These are phyloP conservation scores for Euphydryas editha DNA, from an alignment of 2,888 invertebrate species.

Conservation along the genomic window DNA sequence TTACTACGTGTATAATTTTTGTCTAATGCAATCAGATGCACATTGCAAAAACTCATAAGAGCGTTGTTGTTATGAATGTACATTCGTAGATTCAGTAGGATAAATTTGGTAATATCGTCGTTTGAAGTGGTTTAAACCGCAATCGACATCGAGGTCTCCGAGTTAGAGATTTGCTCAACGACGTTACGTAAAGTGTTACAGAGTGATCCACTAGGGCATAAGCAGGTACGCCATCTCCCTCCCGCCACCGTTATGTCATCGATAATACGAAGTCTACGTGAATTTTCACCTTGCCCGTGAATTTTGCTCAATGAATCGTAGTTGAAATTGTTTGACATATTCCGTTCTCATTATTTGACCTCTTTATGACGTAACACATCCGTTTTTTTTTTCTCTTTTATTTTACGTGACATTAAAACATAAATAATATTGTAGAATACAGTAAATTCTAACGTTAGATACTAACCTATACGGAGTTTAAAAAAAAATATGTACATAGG, in stretches of 20 bases:
- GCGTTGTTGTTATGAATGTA: not conserved
- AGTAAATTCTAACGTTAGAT: too few species aligned
- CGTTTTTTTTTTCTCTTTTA: not conserved
- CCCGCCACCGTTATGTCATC: slow-evolving; percentile 23
- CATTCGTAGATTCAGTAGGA: slow-evolving; percentile 21
- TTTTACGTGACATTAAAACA: too few species aligned
- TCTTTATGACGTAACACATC: not conserved
- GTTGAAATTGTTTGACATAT: not conserved
- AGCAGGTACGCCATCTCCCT: slow-evolving; percentile 14
- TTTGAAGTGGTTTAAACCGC: slow-evolving; percentile 24
- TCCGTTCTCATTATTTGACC: not conserved
- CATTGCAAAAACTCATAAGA: not conserved
- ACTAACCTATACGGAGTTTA: too few species aligned
- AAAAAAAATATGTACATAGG: not conserved
- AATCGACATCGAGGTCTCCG: slow-evolving; percentile 23
- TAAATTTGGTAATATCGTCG: slow-evolving; percentile 13
- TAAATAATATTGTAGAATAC: too few species aligned
- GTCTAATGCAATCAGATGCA: not conserved
- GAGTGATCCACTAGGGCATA: slow-evolving; percentile 36
- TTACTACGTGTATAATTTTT: not conserved
- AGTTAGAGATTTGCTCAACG: slow-evolving; percentile 39
- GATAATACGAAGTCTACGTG: slow-evolving; percentile 18
- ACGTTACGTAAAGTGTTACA: slow-evolving; percentile 44
- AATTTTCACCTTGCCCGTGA: slow-evolving; percentile 32
- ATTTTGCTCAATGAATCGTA: not conserved